A percentile compares a stretch with the other conserved stretches of the same genome.
Evolutionary conservation across 2,113 vertebrate genomes (phyloP).

Genomic region (Sarotherodon lohbergeri): DNA sequence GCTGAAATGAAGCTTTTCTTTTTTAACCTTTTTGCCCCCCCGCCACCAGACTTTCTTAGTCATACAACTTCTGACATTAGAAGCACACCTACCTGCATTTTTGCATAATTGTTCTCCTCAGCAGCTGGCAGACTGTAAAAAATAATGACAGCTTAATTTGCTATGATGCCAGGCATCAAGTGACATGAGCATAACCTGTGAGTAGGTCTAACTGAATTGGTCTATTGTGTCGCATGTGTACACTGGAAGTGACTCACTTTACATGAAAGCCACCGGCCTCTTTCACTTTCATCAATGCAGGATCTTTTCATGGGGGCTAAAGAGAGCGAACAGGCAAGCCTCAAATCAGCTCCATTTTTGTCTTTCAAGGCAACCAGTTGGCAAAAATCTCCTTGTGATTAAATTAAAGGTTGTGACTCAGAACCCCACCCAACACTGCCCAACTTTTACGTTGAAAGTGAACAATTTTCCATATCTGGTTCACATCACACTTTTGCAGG

Average conservation of each 20-base stretch:
- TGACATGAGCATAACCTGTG: not conserved
- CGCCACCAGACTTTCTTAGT: not conserved
- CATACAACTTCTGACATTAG: not conserved
- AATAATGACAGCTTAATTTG: not conserved
- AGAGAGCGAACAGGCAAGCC: not conserved
- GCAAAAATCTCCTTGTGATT: not conserved
- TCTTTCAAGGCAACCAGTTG: not conserved
- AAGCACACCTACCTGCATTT: not conserved
- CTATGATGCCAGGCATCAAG: not conserved
- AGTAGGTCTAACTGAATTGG: not conserved
- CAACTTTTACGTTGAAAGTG: rapidly evolving
- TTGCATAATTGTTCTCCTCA: constrained; percentile 4
- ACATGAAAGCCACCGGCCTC: not conserved
- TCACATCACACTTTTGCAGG: not conserved
- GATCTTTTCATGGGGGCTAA: not conserved
- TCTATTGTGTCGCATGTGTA: not conserved
- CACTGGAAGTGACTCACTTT: constrained; percentile 7
- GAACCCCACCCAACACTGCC: not conserved
- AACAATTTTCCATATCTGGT: rapidly evolving
- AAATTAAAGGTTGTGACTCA: not conserved
- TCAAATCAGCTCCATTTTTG: not conserved
- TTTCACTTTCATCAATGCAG: constrained; percentile 5
- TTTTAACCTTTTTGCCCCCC: not conserved
- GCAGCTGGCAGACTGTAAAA: not conserved
- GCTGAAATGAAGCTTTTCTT: not conserved